Evolutionary conservation across 2,113 vertebrate genomes (phyloP).

Genomic region (Erythrocebus patas): DNA sequence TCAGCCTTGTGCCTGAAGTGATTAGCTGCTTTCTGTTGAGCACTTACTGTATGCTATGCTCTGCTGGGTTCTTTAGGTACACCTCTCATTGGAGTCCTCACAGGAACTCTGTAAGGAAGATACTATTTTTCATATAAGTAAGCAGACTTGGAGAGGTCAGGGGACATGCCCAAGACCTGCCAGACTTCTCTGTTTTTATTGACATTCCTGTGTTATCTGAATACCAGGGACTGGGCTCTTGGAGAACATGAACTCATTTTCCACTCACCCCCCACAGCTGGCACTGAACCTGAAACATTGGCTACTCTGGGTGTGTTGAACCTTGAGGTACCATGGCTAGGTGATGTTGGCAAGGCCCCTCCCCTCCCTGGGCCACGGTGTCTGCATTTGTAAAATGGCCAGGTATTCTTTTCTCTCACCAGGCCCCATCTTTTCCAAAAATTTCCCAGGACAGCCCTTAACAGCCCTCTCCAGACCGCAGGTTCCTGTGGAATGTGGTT

Average conservation of each 20-base stretch:
- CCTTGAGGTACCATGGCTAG: background rate
- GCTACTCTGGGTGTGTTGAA: background rate
- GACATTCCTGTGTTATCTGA: background rate
- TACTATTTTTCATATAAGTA: background rate
- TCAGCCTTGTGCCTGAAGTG: background rate
- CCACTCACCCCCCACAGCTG: background rate
- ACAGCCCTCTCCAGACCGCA: background rate
- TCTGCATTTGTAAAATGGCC: slow-evolving; percentile 17
- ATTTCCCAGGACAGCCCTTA: background rate
- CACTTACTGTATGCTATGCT: background rate
- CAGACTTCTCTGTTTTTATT: background rate
- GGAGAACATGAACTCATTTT: background rate
- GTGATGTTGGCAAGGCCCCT: background rate
- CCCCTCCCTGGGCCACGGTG: background rate
- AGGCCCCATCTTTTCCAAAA: background rate
- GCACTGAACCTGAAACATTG: background rate
- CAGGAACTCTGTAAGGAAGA: background rate
- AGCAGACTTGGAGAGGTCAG: background rate
- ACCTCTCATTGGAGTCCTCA: background rate
- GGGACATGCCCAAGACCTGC: background rate
- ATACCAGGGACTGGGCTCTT: background rate
- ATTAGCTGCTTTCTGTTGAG: background rate
- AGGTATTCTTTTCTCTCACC: background rate
- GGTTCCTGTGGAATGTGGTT: slow-evolving; percentile 31
- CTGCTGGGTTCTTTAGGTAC: background rate